Evolutionary conservation across 2,113 vertebrate species (phyloP), one percentile per base, ranked within the genome.

Genomic region (Cebidichthys violaceus): DNA sequence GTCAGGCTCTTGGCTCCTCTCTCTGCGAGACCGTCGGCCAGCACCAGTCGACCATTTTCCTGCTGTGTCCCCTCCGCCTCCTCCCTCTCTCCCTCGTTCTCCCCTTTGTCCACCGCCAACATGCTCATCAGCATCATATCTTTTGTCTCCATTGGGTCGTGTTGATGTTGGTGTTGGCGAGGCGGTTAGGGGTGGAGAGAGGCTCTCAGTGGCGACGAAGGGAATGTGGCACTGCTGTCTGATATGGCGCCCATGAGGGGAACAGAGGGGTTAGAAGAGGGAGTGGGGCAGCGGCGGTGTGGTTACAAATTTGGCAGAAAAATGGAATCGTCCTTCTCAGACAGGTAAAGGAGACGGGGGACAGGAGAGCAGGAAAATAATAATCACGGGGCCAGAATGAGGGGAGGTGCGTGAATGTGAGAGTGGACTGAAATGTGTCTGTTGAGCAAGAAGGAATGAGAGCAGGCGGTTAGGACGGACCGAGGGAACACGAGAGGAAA

Each of bases 81-180:
- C 57, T 87, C 86, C 54, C 55, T 73, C 72, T 92, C 86, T 37
- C 68, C 88, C 61, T 83, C 88, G 2, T 77, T 81, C 69, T 94
- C 91, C 70, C 68, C 81, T 50, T 86, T 77, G 65, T 93, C 86
- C 86, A 59, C 70, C 54, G 71, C 74, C 82, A 85, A 69, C 86
- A 89, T 95, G 90, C 95, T 94, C 2, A 84, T 93, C 95, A 79
- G 94, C 93, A 88, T 92, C 81, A 77, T 91, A 75, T 94, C 94
- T 82, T 96, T 92, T 85, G 95, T 95, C 93, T 99, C 98, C 98
- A 99, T 99, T 66, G 91, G 90, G 52, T 80, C 1, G 50, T 50
- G 85, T 86, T 91, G 88, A 78, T 76, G 88, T 87, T 41, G 80
- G 86, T 81, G 90, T 86, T 45, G 75, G 82, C 45, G 62, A 85